Conservation (phyloP, 1,140 invertebrate species). For the Pseudomyrmex gracilis region DNA sequence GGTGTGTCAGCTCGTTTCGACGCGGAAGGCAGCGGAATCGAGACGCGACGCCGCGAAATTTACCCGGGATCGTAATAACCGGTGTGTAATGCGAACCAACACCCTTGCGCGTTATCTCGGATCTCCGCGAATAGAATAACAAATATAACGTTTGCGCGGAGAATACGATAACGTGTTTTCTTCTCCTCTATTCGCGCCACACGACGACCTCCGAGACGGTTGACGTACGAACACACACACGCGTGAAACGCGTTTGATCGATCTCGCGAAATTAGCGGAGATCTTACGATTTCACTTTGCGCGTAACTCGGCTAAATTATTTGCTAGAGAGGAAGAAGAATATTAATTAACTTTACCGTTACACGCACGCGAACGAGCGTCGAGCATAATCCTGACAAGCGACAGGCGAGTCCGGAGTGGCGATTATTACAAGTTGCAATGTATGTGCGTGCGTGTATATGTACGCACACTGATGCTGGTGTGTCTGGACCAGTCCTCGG, state of each 20-base stretch:
- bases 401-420: conserved; percentile 48
- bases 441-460: no score
- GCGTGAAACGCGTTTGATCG: conserved; percentile 26
- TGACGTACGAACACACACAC: conserved; percentile 31
- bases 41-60: conserved; percentile 34
- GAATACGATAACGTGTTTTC: conserved; percentile 23
- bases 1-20: neutral
- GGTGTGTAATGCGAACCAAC: conserved; percentile 47
- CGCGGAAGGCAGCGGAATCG: conserved; percentile 48
- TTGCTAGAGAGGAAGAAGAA: neutral
- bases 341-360: conserved; percentile 71
- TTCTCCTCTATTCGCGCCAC: neutral
- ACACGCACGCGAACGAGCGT: conserved; percentile 2
- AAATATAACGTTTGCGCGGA: conserved; percentile 32
- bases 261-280: conserved; percentile 33
- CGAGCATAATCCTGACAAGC: conserved; percentile 45
- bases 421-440: conserved; percentile 41
- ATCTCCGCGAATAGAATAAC: conserved; percentile 48
- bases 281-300: conserved; percentile 22
- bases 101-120: conserved; percentile 42
- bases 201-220: conserved; percentile 18
- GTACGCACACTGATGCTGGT: no score
- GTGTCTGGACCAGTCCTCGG: no score
- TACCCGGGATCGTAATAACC: conserved; percentile 38
- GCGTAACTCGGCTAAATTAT: conserved; percentile 30